Conservation (phyloP, 37 sponge, comb jelly and placozoan species). For the Cladorhizidae sp. region DNA sequence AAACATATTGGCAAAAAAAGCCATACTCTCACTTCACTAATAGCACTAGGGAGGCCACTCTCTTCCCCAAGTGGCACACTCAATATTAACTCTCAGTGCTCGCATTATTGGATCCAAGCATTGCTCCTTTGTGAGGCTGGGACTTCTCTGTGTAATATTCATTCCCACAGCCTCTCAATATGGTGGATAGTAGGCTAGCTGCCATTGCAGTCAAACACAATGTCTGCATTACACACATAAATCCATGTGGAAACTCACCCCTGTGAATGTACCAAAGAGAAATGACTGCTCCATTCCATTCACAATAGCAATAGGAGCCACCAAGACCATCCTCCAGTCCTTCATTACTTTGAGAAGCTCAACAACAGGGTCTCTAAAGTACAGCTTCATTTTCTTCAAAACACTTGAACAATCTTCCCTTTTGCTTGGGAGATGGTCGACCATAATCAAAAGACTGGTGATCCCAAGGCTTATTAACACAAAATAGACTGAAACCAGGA, state of each 20-base stretch:
- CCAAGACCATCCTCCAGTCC: constrained; percentile 27
- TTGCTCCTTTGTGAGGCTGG: too few relatives aligned
- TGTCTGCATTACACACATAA: too few relatives aligned
- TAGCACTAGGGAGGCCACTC: too few relatives aligned
- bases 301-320: constrained; percentile 23
- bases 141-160: too few relatives aligned
- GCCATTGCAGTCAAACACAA: too few relatives aligned
- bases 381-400: constrained; percentile 9
- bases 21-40: too few relatives aligned
- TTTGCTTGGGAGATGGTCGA: constrained; percentile 25
- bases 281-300: constrained; percentile 39
- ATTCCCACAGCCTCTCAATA: too few relatives aligned
- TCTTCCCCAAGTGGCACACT: too few relatives aligned
- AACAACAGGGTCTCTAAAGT: constrained; percentile 24
- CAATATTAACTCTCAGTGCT: too few relatives aligned
- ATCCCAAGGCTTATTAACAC: constrained; percentile 31
- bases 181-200: too few relatives aligned
- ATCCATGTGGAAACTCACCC: constrained; percentile 20
- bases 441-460: not conserved
- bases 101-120: too few relatives aligned
- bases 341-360: constrained; percentile 19
- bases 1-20: too few relatives aligned
- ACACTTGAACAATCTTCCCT: not conserved
- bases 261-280: constrained; percentile 36
- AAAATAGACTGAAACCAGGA: constrained; percentile 43